Conservation (phyloP, 2,113 vertebrate genomes). For the Tragelaphus scriptus region DNA sequence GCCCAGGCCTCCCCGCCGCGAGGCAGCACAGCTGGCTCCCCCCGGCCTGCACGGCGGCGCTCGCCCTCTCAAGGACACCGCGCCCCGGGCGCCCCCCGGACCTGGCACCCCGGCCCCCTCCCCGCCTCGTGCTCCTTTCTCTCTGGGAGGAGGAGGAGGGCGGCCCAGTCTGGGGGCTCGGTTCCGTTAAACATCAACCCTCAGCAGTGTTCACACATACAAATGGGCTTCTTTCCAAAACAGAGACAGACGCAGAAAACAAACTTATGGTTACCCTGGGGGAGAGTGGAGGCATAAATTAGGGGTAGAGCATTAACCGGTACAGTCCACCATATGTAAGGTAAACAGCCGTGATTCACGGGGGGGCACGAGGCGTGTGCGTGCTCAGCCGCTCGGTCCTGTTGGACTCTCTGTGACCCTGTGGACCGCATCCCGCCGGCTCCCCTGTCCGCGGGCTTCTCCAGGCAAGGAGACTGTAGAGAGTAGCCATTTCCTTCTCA, state of each 20-base stretch:
- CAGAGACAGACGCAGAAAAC: not conserved
- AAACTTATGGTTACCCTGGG: not conserved
- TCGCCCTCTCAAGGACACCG: not conserved
- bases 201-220: not conserved
- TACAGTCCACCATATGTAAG: accelerated
- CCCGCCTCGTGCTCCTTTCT: not conserved
- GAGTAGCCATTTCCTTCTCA: not conserved
- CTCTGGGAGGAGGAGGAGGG: not conserved
- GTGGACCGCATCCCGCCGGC: accelerated
- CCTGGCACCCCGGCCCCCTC: not conserved
- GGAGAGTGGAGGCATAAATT: not conserved
- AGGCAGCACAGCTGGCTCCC: not conserved
- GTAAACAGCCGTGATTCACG: accelerated
- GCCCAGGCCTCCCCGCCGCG: not conserved
- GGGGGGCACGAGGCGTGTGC: accelerated
- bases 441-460: not conserved
- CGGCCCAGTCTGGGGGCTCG: not conserved
- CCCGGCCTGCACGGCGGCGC: not conserved
- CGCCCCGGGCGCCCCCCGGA: not conserved
- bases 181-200: not conserved
- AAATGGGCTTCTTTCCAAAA: not conserved
- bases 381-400: not conserved
- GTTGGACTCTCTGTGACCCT: not conserved
- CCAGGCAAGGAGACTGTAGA: not conserved
- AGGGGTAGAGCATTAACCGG: not conserved